Conservation (phyloP, 2,888 invertebrate genomes). For the Hetaerina titia region DNA sequence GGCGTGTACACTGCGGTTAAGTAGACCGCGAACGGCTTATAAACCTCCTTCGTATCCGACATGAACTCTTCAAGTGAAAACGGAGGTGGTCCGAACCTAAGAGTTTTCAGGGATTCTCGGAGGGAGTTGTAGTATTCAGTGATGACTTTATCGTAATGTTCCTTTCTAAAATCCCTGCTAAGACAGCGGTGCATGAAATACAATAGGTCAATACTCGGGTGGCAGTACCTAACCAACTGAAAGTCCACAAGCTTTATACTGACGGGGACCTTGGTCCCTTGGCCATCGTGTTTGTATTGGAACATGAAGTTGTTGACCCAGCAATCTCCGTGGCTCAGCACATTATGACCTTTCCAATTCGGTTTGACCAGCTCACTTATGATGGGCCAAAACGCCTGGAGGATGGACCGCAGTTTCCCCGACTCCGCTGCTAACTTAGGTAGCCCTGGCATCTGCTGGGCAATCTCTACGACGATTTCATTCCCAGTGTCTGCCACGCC, state of each 20-base stretch:
- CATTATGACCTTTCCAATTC: background rate
- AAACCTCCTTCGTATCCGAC: background rate
- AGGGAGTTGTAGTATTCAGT: background rate
- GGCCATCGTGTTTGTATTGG: background rate
- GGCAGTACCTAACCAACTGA: constrained; percentile 46
- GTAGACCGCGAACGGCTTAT: constrained; percentile 12
- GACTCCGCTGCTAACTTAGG: background rate
- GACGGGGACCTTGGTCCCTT: background rate
- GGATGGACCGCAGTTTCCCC: constrained; percentile 6
- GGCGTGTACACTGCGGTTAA: background rate
- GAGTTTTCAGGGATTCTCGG: background rate
- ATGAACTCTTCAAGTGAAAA: background rate
- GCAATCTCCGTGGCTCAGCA: constrained; percentile 51
- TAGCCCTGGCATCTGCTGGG: background rate
- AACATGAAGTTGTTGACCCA: constrained; percentile 59
- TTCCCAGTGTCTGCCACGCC: constrained; percentile 14
- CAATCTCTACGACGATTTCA: background rate
- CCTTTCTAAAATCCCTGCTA: background rate
- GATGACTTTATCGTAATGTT: background rate
- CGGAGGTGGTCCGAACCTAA: background rate
- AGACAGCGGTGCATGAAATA: constrained; percentile 58
- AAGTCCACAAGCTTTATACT: constrained; percentile 62
- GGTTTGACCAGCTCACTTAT: background rate
- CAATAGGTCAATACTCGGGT: constrained; percentile 33
- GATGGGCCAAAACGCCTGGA: background rate